A percentile compares a stretch with the other conserved stretches of the same genome.
These are phyloP conservation scores for Leptinotarsa haldemani DNA, from an alignment of 2,888 invertebrate species.

Conservation along the genomic window DNA sequence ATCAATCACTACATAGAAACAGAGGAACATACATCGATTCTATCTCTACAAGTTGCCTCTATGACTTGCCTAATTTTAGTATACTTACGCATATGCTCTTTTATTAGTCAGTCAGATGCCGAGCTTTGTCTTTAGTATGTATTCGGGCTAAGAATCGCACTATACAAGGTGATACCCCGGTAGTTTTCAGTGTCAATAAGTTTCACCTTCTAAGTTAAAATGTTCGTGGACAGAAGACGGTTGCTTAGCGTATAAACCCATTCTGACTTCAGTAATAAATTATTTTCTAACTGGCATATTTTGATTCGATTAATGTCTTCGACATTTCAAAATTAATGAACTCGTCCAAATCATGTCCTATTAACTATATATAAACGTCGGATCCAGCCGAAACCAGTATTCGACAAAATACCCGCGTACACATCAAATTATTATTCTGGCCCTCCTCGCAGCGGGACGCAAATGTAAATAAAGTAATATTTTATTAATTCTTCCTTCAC, in stretches of 20 bases:
- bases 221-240: too few relatives aligned
- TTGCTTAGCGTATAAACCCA: not conserved
- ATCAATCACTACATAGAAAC: too few relatives aligned
- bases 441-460: slow-evolving; percentile 6
- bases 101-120: too few relatives aligned
- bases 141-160: too few relatives aligned
- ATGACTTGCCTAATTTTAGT: too few relatives aligned
- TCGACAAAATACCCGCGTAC: not conserved
- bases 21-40: too few relatives aligned
- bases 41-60: too few relatives aligned
- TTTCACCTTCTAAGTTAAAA: too few relatives aligned
- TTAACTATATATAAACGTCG: not conserved
- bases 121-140: too few relatives aligned
- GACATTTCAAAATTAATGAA: not conserved
- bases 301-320: not conserved
- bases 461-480: slow-evolving; percentile 15
- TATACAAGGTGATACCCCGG: too few relatives aligned
- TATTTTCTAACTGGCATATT: not conserved
- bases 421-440: slow-evolving; percentile 20
- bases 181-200: too few relatives aligned
- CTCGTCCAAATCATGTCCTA: not conserved
- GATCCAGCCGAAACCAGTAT: slow-evolving; percentile 1
- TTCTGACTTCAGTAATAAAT: not conserved
- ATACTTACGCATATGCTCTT: too few relatives aligned
- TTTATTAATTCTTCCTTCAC: slow-evolving; percentile 14